Evolutionary conservation across 2,113 vertebrate genomes (phyloP), one percentile per base, ranked within the genome.

Genomic region (Carassius auratus): DNA sequence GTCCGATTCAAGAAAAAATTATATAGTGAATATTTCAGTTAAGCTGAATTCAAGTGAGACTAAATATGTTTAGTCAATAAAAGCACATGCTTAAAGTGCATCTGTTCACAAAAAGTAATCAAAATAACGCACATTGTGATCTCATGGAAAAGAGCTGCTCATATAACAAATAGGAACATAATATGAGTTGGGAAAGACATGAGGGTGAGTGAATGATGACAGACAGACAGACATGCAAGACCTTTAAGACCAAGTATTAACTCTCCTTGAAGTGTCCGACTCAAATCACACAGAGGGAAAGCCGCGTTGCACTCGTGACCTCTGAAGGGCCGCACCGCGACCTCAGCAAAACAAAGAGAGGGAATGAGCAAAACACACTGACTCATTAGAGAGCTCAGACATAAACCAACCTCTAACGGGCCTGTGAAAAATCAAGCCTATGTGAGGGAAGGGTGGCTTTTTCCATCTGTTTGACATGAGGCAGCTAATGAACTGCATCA

Each of bases 341-440:
- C 52, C 69, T 80, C 52, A 57, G 71, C 8, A 50, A 80, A 62
- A 82, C 36, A 66, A 57, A 17, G 59, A 69, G 80, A 69, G 55
- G 33, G n/a, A 76, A 38, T 62, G 57, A 55, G 45, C 10, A 33
- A 33, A 55, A 23, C 48, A 26, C 21, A 52, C 15, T 1, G 23
- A 45, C 76, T 86, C 76, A 81, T 84, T 88, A 88, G 52, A 91
- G 42, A 57, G 55, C 89, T 83, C 81, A 85, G 87, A 83, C 83
- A 76, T 64, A 59, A 33, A 81, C 76, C 68, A 92, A 91, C 89
- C 84, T 93, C 87, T 88, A 92, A 91, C 88, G 86, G 83, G 62
- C 82, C 87, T 91, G 92, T 48, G 76, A 92, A 86, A 92, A 83
- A 88, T 92, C 61, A 83, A 71, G 87, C 88, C 89, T 71, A 23